A percentile compares a stretch with the other conserved stretches of the same genome.
These are phyloP conservation scores for Vanessa tameamea DNA, from an alignment of 1,140 invertebrate species.

Conservation along the genomic window DNA sequence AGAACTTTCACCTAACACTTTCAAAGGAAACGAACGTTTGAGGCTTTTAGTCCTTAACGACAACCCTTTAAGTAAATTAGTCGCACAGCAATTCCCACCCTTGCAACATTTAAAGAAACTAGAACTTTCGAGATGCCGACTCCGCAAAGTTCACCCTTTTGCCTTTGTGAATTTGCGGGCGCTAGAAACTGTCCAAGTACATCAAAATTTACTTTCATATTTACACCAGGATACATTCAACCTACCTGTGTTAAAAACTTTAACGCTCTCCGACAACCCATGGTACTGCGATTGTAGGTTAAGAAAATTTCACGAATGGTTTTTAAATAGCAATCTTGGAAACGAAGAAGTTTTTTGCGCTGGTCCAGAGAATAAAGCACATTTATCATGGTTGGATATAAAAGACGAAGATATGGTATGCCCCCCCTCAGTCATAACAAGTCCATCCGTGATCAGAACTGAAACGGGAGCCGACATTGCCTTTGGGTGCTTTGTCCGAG, in stretches of 20 bases:
- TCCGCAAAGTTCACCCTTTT: slow-evolving; percentile 85
- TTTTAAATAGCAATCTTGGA: slow-evolving; percentile 82
- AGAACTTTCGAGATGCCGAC: slow-evolving; percentile 88
- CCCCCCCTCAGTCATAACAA: slow-evolving; percentile 56
- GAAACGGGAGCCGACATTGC: slow-evolving; percentile 79
- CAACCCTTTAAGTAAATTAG: slow-evolving; percentile 85
- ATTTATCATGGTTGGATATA: slow-evolving; percentile 59
- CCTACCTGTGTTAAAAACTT: slow-evolving; percentile 84
- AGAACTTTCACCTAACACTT: slow-evolving; percentile 86
- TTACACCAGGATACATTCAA: slow-evolving; percentile 72
- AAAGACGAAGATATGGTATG: slow-evolving; percentile 68
- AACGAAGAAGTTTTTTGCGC: slow-evolving; percentile 68
- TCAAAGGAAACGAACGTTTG: slow-evolving; percentile 87
- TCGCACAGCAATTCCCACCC: slow-evolving; percentile 86
- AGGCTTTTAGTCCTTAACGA: slow-evolving; percentile 86
- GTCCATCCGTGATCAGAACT: slow-evolving; percentile 66
- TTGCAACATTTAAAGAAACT: slow-evolving; percentile 87
- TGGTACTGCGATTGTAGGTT: slow-evolving; percentile 94
- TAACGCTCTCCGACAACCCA: slow-evolving; percentile 90
- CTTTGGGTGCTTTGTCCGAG: slow-evolving; percentile 89
- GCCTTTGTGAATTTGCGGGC: slow-evolving; percentile 79
- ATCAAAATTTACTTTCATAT: slow-evolving; percentile 68
- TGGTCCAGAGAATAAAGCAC: slow-evolving; percentile 55
- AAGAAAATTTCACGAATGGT: slow-evolving; percentile 89
- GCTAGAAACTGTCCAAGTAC: slow-evolving; percentile 68